These are phyloP conservation scores for Cheirogaleus medius DNA, from an alignment of 2,113 vertebrate species.

Conservation along the genomic window DNA sequence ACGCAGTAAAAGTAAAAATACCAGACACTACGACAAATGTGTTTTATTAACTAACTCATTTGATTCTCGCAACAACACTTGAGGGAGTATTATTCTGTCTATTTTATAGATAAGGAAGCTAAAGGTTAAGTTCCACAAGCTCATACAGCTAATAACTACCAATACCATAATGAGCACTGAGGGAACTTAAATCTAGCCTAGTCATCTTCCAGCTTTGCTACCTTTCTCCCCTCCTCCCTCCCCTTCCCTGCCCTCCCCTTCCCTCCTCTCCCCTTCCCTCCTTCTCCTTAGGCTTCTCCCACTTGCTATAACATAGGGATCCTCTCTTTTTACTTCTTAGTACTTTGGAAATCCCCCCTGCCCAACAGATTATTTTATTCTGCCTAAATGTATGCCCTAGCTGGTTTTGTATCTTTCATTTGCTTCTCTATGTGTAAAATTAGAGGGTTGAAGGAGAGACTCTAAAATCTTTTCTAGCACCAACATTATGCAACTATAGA, in stretches of 20 bases:
- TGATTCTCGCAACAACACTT: neutral
- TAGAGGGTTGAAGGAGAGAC: neutral
- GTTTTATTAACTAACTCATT: neutral
- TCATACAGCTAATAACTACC: neutral
- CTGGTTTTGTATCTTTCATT: neutral
- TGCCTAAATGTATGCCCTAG: neutral
- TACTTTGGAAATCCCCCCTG: neutral
- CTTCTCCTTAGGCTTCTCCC: too few species aligned
- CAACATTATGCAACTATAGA: neutral
- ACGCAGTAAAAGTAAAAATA: neutral
- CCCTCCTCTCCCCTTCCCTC: neutral
- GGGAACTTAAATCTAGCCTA: neutral
- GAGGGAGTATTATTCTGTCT: neutral
- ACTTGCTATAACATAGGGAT: neutral
- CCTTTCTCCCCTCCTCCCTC: neutral
- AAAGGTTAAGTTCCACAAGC: neutral
- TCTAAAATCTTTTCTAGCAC: neutral
- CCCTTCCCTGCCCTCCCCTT: too few species aligned
- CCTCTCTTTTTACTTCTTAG: neutral
- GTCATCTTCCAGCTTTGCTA: neutral
- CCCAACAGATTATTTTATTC: neutral
- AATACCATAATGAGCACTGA: neutral
- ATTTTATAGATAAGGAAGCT: neutral
- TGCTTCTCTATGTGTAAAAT: conserved; percentile 8
- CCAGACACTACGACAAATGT: neutral